Conservation (phyloP, 2,888 invertebrate species). For the Trichogramma dendrolimi region DNA sequence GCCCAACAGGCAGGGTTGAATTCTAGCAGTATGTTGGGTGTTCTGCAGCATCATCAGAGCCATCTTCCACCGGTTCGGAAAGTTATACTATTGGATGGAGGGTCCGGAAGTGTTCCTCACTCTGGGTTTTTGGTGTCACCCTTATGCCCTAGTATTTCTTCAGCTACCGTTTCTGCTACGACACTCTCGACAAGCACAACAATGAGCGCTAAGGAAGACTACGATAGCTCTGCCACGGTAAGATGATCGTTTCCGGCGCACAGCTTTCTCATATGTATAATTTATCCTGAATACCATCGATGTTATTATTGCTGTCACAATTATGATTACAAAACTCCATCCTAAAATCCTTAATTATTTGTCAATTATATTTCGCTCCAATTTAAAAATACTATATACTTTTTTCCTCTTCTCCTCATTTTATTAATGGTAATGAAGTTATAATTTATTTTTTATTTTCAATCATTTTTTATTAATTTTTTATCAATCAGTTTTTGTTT, state of each 20-base stretch:
- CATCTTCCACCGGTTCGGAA: conserved; percentile 25
- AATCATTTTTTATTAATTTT: too few species aligned
- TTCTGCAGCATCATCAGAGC: conserved; percentile 14
- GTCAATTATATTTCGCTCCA: too few species aligned
- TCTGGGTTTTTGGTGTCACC: not conserved
- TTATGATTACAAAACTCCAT: not conserved
- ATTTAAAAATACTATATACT: too few species aligned
- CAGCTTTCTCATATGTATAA: conserved; percentile 5
- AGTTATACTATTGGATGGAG: conserved; percentile 13
- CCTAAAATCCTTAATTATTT: too few species aligned
- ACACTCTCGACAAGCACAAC: conserved; percentile 38
- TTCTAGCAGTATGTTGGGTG: conserved; percentile 27
- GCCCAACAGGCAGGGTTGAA: conserved; percentile 39
- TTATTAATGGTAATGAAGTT: too few species aligned
- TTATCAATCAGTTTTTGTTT: too few species aligned
- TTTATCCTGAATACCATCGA: not conserved
- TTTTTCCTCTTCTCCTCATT: too few species aligned
- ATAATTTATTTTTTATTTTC: too few species aligned
- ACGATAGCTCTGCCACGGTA: conserved; percentile 59
- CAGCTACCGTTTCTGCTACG: conserved; percentile 40
- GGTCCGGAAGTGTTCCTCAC: conserved; percentile 26
- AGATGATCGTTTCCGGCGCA: conserved; percentile 34
- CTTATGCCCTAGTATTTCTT: conserved; percentile 19
- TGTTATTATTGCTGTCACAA: not conserved
- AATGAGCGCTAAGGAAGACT: conserved; percentile 52